These are phyloP conservation scores for Chirona hameri DNA, from an alignment of 2,888 invertebrate genomes.

Conservation along the genomic window DNA sequence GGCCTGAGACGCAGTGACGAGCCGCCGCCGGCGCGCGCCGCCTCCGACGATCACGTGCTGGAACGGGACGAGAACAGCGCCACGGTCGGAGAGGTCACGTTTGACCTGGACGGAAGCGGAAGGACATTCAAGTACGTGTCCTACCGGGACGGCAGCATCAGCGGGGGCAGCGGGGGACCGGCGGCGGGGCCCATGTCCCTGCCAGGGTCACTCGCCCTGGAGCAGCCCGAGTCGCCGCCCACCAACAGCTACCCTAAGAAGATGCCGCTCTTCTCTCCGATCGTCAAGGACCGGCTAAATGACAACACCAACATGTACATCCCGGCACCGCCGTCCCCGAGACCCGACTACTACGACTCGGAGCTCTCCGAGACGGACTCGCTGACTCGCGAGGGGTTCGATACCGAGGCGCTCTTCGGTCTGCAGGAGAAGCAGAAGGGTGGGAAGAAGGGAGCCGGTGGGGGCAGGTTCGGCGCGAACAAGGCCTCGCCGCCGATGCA, in stretches of 20 bases:
- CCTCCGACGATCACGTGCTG: background rate
- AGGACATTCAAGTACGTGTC: conserved; percentile 14
- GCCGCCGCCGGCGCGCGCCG: background rate
- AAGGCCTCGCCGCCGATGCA: conserved; percentile 4
- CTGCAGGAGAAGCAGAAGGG: background rate
- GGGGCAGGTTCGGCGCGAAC: background rate
- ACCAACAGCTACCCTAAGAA: conserved; percentile 22
- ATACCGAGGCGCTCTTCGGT: background rate
- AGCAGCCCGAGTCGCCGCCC: background rate
- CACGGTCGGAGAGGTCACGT: background rate
- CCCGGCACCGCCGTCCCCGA: conserved; percentile 40
- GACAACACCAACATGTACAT: conserved; percentile 40
- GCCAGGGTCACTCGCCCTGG: background rate
- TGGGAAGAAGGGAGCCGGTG: background rate
- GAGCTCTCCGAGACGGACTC: conserved; percentile 35
- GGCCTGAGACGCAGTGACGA: background rate
- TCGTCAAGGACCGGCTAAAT: conserved; percentile 34
- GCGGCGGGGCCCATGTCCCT: background rate
- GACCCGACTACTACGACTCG: conserved; percentile 38
- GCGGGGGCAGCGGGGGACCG: background rate
- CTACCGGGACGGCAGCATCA: background rate
- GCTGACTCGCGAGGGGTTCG: background rate
- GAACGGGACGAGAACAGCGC: background rate
- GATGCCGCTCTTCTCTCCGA: conserved; percentile 30
- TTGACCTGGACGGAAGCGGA: background rate